These are phyloP conservation scores for Pseudococcus longispinus DNA, from an alignment of 2,888 invertebrate species.

Conservation along the genomic window DNA sequence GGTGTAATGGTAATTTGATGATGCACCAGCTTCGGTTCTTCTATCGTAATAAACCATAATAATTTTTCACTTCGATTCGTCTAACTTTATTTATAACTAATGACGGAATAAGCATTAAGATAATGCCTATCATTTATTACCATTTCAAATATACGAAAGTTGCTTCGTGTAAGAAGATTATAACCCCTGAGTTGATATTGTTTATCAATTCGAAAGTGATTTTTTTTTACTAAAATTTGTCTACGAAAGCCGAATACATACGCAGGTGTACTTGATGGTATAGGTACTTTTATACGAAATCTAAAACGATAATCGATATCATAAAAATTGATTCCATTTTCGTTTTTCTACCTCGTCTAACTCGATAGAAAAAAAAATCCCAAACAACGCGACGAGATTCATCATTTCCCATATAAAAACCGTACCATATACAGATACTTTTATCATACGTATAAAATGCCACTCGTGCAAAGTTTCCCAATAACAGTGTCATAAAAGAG, in stretches of 20 bases:
- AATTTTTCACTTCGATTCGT: not conserved
- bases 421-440: not conserved
- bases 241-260: not conserved
- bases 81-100: not conserved
- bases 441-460: not conserved
- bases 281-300: not conserved
- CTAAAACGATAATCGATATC: not conserved
- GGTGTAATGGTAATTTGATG: not conserved
- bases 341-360: not conserved
- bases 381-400: not conserved
- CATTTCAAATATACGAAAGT: not conserved
- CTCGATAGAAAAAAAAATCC: too few relatives aligned
- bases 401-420: not conserved
- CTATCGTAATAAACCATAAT: not conserved
- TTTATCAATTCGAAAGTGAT: not conserved
- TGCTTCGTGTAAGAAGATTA: not conserved
- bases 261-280: not conserved
- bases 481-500: slow-evolving; percentile 16
- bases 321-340: not conserved
- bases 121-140: slow-evolving; percentile 16
- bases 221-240: not conserved
- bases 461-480: not conserved
- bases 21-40: not conserved
- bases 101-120: not conserved
- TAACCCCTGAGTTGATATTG: not conserved